phyloP scores from a whole-genome alignment of 2,888 invertebrate genomes.

The Leucophenga montana region DNA sequence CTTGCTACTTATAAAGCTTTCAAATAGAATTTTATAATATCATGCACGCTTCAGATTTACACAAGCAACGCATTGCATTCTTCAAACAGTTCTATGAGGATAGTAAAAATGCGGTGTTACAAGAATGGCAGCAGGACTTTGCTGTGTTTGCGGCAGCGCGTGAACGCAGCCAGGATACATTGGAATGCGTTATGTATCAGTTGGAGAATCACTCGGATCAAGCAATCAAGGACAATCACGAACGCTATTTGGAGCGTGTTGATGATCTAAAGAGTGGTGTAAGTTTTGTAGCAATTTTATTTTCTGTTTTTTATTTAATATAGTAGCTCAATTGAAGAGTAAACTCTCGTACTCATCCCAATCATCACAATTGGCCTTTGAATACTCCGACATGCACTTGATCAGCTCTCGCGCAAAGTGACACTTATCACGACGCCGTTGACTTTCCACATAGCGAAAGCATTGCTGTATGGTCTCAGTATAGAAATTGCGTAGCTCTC shows the following conservation, averaged over 20 bases:
- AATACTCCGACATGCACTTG: constrained; percentile 81
- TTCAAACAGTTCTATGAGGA: constrained; percentile 76
- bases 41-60: constrained; percentile 73
- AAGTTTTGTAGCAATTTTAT: constrained; percentile 46
- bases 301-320: background rate
- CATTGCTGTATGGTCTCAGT: constrained; percentile 83
- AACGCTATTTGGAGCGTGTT: constrained; percentile 74
- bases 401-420: constrained; percentile 79
- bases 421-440: constrained; percentile 77
- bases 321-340: constrained; percentile 67
- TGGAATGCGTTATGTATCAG: constrained; percentile 77
- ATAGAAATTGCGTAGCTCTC: constrained; percentile 80
- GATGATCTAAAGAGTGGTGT: constrained; percentile 75
- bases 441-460: constrained; percentile 78
- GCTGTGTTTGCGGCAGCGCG: constrained; percentile 74
- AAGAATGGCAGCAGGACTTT: constrained; percentile 76
- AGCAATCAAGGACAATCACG: constrained; percentile 70
- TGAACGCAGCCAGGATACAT: constrained; percentile 75
- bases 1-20: background rate
- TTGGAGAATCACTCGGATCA: constrained; percentile 73
- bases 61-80: constrained; percentile 76
- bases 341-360: constrained; percentile 77
- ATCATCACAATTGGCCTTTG: constrained; percentile 83
- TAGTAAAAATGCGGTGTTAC: constrained; percentile 76
- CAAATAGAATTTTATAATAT: background rate